A percentile compares a stretch with the other conserved stretches of the same genome.
Evolutionary conservation across 2,113 vertebrate species (phyloP).

Genomic region (Syngnathus floridae): DNA sequence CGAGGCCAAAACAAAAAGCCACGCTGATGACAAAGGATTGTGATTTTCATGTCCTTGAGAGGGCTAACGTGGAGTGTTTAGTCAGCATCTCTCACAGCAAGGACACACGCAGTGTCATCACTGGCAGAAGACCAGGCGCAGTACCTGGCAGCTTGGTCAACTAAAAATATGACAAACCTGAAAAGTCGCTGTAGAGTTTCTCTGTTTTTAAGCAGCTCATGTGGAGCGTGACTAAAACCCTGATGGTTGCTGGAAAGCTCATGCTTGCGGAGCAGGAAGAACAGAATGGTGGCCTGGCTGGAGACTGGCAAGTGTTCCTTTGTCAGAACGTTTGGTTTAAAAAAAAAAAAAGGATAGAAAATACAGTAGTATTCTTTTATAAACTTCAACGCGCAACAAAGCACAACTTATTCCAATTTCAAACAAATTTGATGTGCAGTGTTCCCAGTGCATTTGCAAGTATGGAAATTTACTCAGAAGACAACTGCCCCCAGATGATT

Average conservation of each 20-base stretch:
- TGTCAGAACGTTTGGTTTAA: too few species aligned
- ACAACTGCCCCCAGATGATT: not conserved
- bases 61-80: conserved; percentile 32
- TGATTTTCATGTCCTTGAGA: conserved; percentile 48
- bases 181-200: not conserved
- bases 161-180: not conserved
- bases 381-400: not conserved
- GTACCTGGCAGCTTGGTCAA: not conserved
- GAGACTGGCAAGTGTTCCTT: conserved; percentile 19
- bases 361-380: not conserved
- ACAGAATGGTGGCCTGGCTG: conserved; percentile 37
- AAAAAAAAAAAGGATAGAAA: too few species aligned
- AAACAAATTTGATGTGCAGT: not conserved
- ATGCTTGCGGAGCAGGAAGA: conserved; percentile 13
- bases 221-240: not conserved
- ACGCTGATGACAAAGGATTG: conserved; percentile 8
- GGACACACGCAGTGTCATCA: conserved; percentile 14
- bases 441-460: not conserved
- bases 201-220: not conserved
- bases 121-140: not conserved
- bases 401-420: not conserved
- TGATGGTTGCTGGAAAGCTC: conserved; percentile 7
- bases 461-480: not conserved
- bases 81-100: conserved; percentile 41
- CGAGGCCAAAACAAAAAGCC: conserved; percentile 19